Evolutionary conservation across 1,140 invertebrate species (phyloP).

Genomic region (Drosophila bocqueti): DNA sequence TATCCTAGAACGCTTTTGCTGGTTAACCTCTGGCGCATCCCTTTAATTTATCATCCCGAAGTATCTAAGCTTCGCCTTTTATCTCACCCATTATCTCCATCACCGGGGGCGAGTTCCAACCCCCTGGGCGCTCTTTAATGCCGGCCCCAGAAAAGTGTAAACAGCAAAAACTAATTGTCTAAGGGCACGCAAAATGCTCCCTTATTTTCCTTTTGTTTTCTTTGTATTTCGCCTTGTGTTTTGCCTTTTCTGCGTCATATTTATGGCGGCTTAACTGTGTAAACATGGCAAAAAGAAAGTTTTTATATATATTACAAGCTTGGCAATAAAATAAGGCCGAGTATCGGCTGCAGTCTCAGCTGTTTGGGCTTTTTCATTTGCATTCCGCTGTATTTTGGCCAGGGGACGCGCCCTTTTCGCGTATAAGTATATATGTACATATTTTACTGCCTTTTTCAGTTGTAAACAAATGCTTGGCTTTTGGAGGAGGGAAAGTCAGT

Average conservation of each 20-base stretch:
- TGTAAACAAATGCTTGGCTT: constrained; percentile 62
- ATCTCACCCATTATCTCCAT: constrained; percentile 41
- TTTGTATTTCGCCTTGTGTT: background rate
- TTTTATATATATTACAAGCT: constrained; percentile 54
- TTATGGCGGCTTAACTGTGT: constrained; percentile 46
- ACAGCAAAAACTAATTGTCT: constrained; percentile 64
- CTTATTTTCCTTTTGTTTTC: constrained; percentile 2
- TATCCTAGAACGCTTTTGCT: constrained; percentile 4
- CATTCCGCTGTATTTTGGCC: constrained; percentile 36
- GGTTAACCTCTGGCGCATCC: constrained; percentile 23
- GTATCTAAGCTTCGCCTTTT: constrained; percentile 37
- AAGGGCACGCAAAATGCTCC: constrained; percentile 51
- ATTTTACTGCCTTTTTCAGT: constrained; percentile 12
- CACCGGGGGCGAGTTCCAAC: constrained; percentile 11
- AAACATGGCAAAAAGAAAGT: constrained; percentile 42
- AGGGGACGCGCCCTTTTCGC: constrained; percentile 69
- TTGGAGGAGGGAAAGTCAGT: constrained; percentile 15
- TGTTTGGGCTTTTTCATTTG: constrained; percentile 44
- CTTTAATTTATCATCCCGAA: constrained; percentile 38
- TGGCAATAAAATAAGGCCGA: constrained; percentile 10
- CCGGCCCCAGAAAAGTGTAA: constrained; percentile 45
- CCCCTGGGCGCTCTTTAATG: constrained; percentile 46
- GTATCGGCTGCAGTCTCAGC: constrained; percentile 46
- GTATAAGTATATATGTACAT: background rate
- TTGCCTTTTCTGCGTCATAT: constrained; percentile 10